phyloP scores from a whole-genome alignment of 64 coral and sea anemone species.

The Stichodactyla mertensii region DNA sequence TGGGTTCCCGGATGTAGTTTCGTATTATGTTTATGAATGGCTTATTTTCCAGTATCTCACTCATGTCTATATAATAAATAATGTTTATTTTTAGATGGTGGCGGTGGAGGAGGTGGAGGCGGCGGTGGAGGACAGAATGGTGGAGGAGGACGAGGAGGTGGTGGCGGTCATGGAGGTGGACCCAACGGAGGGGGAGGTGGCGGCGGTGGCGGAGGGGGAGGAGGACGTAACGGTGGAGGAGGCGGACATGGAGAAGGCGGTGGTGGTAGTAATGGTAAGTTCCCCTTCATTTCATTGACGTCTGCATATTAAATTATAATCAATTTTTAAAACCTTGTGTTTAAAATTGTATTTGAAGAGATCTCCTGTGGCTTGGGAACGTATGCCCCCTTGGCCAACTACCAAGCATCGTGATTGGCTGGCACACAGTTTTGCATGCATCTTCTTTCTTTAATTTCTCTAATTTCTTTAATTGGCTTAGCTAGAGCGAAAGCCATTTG shows the following conservation, averaged over 20 bases:
- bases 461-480: too few species aligned
- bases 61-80: too few species aligned
- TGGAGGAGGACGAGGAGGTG: background rate
- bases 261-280: conserved; percentile 6
- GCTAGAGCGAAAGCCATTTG: too few species aligned
- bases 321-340: background rate
- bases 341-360: background rate
- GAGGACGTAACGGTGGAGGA: background rate
- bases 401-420: too few species aligned
- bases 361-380: background rate
- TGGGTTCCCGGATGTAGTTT: too few species aligned
- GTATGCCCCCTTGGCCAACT: too few species aligned
- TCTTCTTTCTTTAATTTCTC: too few species aligned
- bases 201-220: background rate
- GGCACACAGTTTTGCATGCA: too few species aligned
- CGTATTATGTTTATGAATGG: too few species aligned
- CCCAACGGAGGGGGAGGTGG: background rate
- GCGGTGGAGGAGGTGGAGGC: background rate
- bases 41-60: too few species aligned
- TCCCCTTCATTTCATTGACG: background rate
- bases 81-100: background rate
- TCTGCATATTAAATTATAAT: too few species aligned
- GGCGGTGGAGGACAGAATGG: background rate
- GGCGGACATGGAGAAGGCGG: background rate
- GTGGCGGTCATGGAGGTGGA: background rate